phyloP scores from a whole-genome alignment of 2,888 invertebrate genomes.

The Kuschelorhynchus macadamiae region DNA sequence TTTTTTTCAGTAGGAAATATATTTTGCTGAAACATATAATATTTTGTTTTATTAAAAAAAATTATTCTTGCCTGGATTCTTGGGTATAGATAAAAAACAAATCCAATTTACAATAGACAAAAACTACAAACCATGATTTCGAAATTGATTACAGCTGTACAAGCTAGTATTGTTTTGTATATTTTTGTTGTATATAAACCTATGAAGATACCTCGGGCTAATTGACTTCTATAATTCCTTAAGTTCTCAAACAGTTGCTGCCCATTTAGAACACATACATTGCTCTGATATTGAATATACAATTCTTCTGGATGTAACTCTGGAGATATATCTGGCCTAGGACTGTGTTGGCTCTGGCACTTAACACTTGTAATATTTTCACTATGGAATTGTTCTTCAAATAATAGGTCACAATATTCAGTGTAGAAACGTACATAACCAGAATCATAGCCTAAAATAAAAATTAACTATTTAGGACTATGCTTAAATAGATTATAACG shows the following conservation, averaged over 20 bases:
- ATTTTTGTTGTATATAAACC: no score
- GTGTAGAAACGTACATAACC: conserved; percentile 92
- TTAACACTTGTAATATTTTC: conserved; percentile 85
- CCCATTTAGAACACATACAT: conserved; percentile 82
- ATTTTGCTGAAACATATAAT: no score
- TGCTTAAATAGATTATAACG: not conserved
- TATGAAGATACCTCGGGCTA: conserved; percentile 80
- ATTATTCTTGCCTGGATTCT: no score
- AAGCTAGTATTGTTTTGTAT: no score
- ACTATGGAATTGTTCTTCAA: conserved; percentile 88
- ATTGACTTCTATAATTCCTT: conserved; percentile 82
- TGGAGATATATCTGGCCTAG: conserved; percentile 66
- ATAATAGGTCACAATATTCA: conserved; percentile 85
- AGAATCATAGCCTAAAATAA: conserved; percentile 79
- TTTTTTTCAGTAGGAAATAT: no score
- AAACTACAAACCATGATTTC: no score
- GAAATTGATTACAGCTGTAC: no score
- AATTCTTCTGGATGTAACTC: conserved; percentile 76
- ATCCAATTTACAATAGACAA: no score
- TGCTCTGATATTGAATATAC: conserved; percentile 80
- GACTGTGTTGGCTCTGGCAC: conserved; percentile 78
- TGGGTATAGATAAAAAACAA: no score
- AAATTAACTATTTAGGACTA: not conserved
- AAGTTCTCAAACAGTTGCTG: conserved; percentile 85
- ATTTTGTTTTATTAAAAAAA: no score